Base-by-base conservation (phyloP, 2,797 vertebrate species). In the Borostomias antarcticus region DNA sequence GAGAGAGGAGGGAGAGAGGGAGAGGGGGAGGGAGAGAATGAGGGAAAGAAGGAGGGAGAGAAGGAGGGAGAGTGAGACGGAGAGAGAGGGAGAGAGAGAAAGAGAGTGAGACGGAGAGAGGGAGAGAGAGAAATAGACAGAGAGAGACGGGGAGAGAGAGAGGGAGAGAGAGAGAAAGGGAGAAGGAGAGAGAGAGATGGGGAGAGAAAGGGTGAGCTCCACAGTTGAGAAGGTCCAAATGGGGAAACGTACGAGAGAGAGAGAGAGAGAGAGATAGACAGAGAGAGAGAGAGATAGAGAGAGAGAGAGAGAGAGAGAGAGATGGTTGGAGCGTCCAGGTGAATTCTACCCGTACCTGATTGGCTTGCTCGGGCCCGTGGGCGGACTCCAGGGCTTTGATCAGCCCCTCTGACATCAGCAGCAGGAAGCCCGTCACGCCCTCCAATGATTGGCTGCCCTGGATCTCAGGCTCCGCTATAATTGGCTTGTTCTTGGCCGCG, bases 391-490 rank as follows among this genome's bases (percentile, higher is more conserved):
- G 91, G 0, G 96, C 96, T 76, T 94, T 96, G 83, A 98, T 98
- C 4, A 99, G 94, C 5, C 97, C 97, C 80, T 98, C 97, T 0
- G 97, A 98, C 96, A 98, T 96, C 48, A 99, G 91, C 77, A 99
- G 81, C 79, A 99, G 85, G 86, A 99, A 99, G 57, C 97, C 97
- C 0, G 93, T 96, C 70, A 97, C 93, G 0, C 88, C 92, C 0
- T 98, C 96, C 89, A 98, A 70, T 0, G 90, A 89, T 54, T 96
- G 95, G 45, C 94, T 93, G 1, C 95, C 93, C 0, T 96, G 95
- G 77, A 98, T 94, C 88, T 99, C 97, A 0, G 97, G 96, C 80
- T 98, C 97, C 0, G 96, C 92, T 8, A 95, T 94, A 82, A 99
- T 86, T 0, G 97, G 97, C 72, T 89, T 95, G 1, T 92, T 87